Conservation (phyloP, 2,113 vertebrate genomes). For the Murina feae region DNA sequence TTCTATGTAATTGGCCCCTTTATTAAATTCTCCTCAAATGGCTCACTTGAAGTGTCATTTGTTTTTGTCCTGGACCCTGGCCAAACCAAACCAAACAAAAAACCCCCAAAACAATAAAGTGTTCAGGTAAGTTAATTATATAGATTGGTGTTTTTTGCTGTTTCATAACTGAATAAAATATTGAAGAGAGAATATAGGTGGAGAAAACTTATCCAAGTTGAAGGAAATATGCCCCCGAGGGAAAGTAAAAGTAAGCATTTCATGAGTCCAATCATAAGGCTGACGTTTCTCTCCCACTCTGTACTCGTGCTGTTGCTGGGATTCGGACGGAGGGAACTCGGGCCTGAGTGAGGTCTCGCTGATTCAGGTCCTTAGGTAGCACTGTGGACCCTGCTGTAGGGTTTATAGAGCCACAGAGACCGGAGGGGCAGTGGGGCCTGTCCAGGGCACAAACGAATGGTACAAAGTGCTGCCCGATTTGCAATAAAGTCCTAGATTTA, state of each 20-base stretch:
- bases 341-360: rapidly evolving
- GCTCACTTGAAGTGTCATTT: not conserved
- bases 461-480: not conserved
- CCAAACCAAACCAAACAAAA: not conserved
- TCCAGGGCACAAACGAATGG: not conserved
- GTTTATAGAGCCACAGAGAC: not conserved
- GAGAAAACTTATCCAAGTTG: not conserved
- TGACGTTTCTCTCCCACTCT: not conserved
- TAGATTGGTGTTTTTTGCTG: not conserved
- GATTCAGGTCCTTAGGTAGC: not conserved
- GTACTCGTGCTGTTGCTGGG: not conserved
- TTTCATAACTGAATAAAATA: conserved; percentile 34
- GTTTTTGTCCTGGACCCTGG: not conserved
- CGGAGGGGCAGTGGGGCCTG: rapidly evolving
- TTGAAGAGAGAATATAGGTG: not conserved
- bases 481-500: not conserved
- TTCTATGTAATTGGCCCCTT: not conserved
- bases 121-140: not conserved
- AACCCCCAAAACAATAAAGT: not conserved
- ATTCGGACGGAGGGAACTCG: not conserved
- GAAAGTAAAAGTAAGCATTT: not conserved
- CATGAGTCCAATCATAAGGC: not conserved
- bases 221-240: not conserved
- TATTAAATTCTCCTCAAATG: not conserved
- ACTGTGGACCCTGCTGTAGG: not conserved